Evolutionary conservation across 2,888 invertebrate genomes (phyloP).

Genomic region (Cheilosia scutellata): DNA sequence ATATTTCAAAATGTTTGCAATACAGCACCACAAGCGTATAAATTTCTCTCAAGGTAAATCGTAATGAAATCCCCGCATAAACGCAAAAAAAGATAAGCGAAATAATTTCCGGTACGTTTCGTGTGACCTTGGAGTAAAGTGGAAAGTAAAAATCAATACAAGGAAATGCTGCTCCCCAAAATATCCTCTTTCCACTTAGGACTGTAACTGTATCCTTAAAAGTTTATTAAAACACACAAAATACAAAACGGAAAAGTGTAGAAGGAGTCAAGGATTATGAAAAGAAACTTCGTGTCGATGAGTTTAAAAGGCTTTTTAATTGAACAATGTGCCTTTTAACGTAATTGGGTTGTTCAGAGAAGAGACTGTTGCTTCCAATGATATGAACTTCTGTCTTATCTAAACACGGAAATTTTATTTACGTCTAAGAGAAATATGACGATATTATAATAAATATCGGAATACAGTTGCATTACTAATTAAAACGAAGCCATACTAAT

Average conservation of each 20-base stretch:
- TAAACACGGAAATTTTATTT: no score
- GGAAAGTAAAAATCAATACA: slow-evolving; percentile 36
- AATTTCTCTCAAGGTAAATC: slow-evolving; percentile 1
- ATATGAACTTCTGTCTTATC: no score
- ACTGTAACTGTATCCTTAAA: neutral
- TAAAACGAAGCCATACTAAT: no score
- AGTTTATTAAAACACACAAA: neutral
- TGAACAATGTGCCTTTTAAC: no score
- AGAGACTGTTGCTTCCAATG: no score
- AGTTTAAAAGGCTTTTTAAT: no score
- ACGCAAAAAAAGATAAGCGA: neutral
- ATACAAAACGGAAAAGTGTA: neutral
- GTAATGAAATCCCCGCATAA: slow-evolving; percentile 9
- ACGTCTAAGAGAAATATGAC: no score
- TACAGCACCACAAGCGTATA: neutral
- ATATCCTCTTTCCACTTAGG: neutral
- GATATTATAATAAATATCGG: no score
- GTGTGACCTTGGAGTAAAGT: slow-evolving; percentile 29
- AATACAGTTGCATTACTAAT: no score
- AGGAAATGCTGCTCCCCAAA: neutral
- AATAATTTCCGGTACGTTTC: slow-evolving; percentile 37
- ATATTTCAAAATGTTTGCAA: neutral
- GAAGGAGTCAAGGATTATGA: no score
- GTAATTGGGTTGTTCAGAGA: no score
- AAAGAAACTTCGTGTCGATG: no score